Percentiles rank a stretch among this genome's conserved stretches.
Conservation (phyloP, 2,113 vertebrate genomes). For the Apeltes quadracus region DNA sequence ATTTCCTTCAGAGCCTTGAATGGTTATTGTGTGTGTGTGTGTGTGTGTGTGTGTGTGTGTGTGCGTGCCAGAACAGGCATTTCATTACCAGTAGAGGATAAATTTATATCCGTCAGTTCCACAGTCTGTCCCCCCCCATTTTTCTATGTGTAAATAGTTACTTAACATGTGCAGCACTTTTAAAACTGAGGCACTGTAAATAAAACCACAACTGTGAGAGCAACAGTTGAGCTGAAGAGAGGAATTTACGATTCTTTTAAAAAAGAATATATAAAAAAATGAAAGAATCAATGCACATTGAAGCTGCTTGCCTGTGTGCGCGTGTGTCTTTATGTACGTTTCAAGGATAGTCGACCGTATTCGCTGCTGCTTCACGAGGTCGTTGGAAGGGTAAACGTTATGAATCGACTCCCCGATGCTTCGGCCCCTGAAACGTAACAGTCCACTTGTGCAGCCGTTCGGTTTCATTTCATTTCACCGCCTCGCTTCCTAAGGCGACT, state of each 20-base stretch:
- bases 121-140: slow-evolving; percentile 41
- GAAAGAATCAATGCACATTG: slow-evolving; percentile 17
- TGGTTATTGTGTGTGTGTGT: slow-evolving; percentile 30
- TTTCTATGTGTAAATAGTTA: slow-evolving; percentile 74
- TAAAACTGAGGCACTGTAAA: slow-evolving; percentile 62
- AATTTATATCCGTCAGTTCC: slow-evolving; percentile 26
- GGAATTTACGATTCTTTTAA: not conserved
- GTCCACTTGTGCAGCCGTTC: slow-evolving; percentile 24
- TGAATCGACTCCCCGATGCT: not conserved
- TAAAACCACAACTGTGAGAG: slow-evolving; percentile 48
- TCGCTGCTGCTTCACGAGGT: slow-evolving; percentile 46
- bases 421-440: not conserved
- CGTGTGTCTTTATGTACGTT: slow-evolving; percentile 22
- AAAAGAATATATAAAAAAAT: not conserved
- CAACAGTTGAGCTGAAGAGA: slow-evolving; percentile 1
- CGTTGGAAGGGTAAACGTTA: not conserved
- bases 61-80: slow-evolving; percentile 57
- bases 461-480: slow-evolving; percentile 24
- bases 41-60: no score
- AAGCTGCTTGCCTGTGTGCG: slow-evolving; percentile 49
- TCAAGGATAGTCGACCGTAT: slow-evolving; percentile 13
- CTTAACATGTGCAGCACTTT: slow-evolving; percentile 63
- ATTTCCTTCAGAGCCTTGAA: slow-evolving; percentile 66
- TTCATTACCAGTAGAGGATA: slow-evolving; percentile 42
- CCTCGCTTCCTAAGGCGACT: not conserved